These are phyloP conservation scores for Diabrotica undecimpunctata DNA, from an alignment of 1,140 invertebrate species.

Conservation along the genomic window DNA sequence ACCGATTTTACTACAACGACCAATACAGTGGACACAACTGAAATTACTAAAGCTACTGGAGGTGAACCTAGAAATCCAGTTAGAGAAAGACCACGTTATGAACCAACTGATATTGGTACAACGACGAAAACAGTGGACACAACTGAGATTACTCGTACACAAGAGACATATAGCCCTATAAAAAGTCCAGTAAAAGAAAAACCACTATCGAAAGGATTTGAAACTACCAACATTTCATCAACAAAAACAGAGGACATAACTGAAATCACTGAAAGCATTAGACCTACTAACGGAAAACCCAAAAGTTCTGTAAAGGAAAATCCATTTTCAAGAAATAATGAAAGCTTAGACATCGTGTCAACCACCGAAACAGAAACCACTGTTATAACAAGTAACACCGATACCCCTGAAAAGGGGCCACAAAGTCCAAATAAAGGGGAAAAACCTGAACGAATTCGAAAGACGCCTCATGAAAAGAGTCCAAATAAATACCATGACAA, in stretches of 20 bases:
- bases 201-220: no score
- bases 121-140: not conserved
- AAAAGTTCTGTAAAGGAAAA: slow-evolving; percentile 21
- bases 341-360: no score
- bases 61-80: not conserved
- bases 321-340: not conserved
- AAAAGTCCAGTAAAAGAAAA: not conserved
- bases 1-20: not conserved
- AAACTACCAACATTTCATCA: no score
- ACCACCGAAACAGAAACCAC: no score
- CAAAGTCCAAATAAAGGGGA: no score
- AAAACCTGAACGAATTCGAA: no score
- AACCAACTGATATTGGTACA: not conserved
- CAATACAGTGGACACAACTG: not conserved
- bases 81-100: not conserved
- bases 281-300: slow-evolving; percentile 16
- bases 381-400: no score
- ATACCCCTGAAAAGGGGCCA: no score
- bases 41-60: not conserved
- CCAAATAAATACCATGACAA: no score
- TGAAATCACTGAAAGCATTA: not conserved
- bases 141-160: not conserved
- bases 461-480: no score
- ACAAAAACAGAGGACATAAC: no score
- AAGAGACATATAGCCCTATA: not conserved